Evolutionary conservation across 2,888 invertebrate species (phyloP).

Genomic region (Tromatobia lineatoria): DNA sequence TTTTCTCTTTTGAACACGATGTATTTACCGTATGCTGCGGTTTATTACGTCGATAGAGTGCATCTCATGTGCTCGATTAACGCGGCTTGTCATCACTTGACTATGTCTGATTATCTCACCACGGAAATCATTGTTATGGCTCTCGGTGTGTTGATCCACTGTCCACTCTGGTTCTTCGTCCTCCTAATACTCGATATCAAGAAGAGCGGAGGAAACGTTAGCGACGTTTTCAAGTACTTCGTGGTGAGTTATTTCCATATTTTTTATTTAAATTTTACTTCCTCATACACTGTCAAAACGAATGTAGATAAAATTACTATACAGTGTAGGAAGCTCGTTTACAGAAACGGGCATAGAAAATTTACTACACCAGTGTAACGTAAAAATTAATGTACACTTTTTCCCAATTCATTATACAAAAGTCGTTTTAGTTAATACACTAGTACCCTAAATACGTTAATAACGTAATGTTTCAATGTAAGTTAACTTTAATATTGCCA

Average conservation of each 20-base stretch:
- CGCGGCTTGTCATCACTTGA: constrained; percentile 89
- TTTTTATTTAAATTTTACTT: not conserved
- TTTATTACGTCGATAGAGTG: constrained; percentile 93
- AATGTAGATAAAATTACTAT: no score
- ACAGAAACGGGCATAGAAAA: no score
- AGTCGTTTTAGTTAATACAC: no score
- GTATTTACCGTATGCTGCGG: constrained; percentile 93
- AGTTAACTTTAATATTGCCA: no score
- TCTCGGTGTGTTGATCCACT: constrained; percentile 89
- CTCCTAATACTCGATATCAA: constrained; percentile 89
- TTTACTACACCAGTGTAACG: no score
- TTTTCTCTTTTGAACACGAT: constrained; percentile 92
- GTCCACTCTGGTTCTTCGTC: constrained; percentile 89
- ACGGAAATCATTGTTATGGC: constrained; percentile 90
- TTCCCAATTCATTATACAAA: no score
- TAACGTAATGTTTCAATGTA: no score
- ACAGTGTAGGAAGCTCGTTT: no score
- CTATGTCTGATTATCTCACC: constrained; percentile 90
- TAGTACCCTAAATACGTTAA: no score
- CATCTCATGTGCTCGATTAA: constrained; percentile 91
- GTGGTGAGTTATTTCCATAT: constrained; percentile 75
- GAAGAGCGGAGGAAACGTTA: constrained; percentile 88
- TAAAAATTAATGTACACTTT: no score
- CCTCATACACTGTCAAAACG: no score
- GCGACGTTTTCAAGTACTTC: constrained; percentile 86